Evolutionary conservation across 30 jellyfish, hydroid and myxozoan genomes (phyloP), one percentile per base, ranked within the genome.

Genomic region (Turritopsis rubra): DNA sequence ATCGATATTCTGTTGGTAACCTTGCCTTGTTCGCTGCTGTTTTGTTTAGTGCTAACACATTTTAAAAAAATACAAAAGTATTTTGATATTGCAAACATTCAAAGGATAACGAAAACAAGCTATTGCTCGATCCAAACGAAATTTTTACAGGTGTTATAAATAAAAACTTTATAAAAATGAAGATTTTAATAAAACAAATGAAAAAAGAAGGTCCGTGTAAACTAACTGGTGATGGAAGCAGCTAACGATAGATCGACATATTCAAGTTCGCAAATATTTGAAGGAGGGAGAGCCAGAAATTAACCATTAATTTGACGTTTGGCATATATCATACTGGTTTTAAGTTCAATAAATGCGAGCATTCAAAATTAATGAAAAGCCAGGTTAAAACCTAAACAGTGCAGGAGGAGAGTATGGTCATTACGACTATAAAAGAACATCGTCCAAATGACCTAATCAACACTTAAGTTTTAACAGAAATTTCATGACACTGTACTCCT

Each of bases 171-270:
- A 25, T 60, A n/a, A 28, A 21, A 53, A 52, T 76, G 26, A 82
- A 79, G 52, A 26, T 52, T 19, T 25, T 29, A 28, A 16, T 82
- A 24, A 52, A 68, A 30, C 28, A 54, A 19, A 27, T 21, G 27
- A 52, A 54, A 16, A 54, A 54, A 13, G n/a, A 54, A 28, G 85
- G 89, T 18, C 86, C 75, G 21, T 27, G 54, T n/a, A 25, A 71
- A 25, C 66, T 82, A 52, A 76, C 81, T 24, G 90, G 90, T 29
- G 90, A 84, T 70, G 90, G 90, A 41, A 26, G n/a, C 72, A 54
- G 72, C 81, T 84, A 66, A 75, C 91, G 1, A 53, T 83, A 30
- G 92, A 85, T 54, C 54, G 88, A 41, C 88, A 85, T 77, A 28
- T 18, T 24, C 92, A 75, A 66, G 72, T 85, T 28, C 66, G 75